Percentiles rank a stretch among this genome's conserved stretches.
Evolutionary conservation across 2,113 vertebrate genomes (phyloP).

Genomic region (Chamaetylas fuelleborni): DNA sequence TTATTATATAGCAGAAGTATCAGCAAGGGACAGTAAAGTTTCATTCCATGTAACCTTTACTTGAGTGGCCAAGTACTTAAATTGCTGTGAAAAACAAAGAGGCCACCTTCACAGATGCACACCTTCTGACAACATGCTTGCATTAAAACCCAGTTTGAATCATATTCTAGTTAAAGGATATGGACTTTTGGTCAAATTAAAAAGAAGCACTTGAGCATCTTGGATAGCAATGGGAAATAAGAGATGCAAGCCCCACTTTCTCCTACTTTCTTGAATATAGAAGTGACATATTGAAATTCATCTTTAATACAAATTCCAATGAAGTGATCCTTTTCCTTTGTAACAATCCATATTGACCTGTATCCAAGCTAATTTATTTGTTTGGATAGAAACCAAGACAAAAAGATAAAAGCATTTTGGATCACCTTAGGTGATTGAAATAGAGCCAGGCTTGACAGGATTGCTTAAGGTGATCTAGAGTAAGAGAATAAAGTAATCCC

Average conservation of each 20-base stretch:
- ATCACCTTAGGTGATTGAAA: not conserved
- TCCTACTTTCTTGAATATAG: not conserved
- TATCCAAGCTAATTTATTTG: not conserved
- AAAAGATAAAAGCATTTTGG: not conserved
- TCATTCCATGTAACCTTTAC: not conserved
- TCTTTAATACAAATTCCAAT: not conserved
- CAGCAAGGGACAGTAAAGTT: not conserved
- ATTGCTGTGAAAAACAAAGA: not conserved
- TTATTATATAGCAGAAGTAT: not conserved
- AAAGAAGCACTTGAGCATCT: not conserved
- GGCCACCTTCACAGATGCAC: not conserved
- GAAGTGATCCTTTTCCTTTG: not conserved
- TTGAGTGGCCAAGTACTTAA: not conserved
- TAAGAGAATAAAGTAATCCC: not conserved
- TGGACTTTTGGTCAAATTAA: not conserved
- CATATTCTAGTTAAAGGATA: not conserved
- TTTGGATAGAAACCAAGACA: not conserved
- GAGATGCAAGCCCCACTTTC: not conserved
- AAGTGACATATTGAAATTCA: not conserved
- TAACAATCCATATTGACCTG: not conserved
- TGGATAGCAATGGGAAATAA: fast-evolving
- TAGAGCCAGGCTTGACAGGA: not conserved
- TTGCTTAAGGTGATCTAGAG: not conserved
- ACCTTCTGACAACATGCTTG: not conserved
- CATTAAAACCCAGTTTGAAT: not conserved